Evolutionary conservation across 23 tunicate genomes (phyloP), one percentile per base, ranked within the genome.

Genomic region (Halocynthia aurantium): DNA sequence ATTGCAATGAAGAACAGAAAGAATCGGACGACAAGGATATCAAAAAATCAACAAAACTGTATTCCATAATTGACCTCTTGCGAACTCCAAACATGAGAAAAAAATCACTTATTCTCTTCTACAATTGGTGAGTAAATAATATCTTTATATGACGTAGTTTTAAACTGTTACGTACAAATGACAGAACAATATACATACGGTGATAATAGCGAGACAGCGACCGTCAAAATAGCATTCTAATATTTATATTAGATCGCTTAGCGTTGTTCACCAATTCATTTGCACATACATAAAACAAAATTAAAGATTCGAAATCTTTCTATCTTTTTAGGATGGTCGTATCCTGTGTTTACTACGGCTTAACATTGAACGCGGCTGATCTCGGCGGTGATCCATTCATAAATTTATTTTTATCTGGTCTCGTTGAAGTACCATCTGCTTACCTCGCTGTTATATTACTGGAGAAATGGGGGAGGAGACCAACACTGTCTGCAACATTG

Each of bases 301-400:
- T 31, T 31, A 0, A 31, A 31, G 44, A 31, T 31, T 31, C 44
- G 1, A 31, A 31, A 31, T 31, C 44, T 31, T 31, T 31, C 44
- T 31, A 1, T 31, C 44, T 31, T n/a, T 12, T 12, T 63, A 87
- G 97, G 97, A 44, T 84, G 50, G 81, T 78, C 21, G 79, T 81
- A 49, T 88, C 99, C 22, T 77, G 89, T 51, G 84, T 82, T 62
- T 94, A 94, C 54, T 94, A 94, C 73, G 99, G 99, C 10, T 55
- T 94, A 78, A 94, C 95, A 9, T 53, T 94, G 54, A 94, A 94
- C 78, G 80, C 99, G 5, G 86, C 89, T 52, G 94, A 94, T 54
- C 70, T 94, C 53, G 95, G 99, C 15, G 99, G 99, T 52, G 86
- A 94, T 67, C 87, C 94, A 8, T 94, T 84, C 74, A 73, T 94